Evolutionary conservation across 2,797 vertebrate genomes (phyloP), one percentile per base, ranked within the genome.

Genomic region (Rhodeus uyekii): DNA sequence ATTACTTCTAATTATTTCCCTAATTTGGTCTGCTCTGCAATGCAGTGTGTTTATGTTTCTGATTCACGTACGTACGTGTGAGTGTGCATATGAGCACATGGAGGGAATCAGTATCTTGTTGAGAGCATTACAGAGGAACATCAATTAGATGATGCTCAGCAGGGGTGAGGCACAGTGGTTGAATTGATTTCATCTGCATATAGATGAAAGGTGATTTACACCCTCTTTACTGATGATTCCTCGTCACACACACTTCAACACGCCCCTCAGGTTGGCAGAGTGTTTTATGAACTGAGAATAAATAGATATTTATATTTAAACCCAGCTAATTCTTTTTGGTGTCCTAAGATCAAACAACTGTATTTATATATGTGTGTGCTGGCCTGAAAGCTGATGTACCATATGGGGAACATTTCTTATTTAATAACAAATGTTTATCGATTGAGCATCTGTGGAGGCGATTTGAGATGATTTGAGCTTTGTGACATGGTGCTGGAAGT

Each of bases 101-200:
- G 72, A 80, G 46, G 55, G 72, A 77, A 64, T 78, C n/a, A 24
- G 22, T 29, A 48, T 42, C 74, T 64, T 48, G 34, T 76, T 27
- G 46, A 42, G 2, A 48, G 77, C 73, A 75, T 65, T 76, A 69
- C 46, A 50, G 63, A 50, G 67, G 58, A 80, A 76, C 64, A 77
- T 84, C 78, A 77, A 72, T 84, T 81, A 76, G 50, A 76, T 36
- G 76, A 42, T 76, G 83, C 53, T 46, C 64, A 36, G 72, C 53
- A 27, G 24, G 75, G 44, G 58, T 68, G 72, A 72, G 85, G 42
- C 22, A 48, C 46, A 64, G 76, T 8, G 44, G 71, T 61, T 77
- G 76, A 81, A 83, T 83, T 83, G 79, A 86, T 86, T 83, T 81
- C 68, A 83, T 86, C 82, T 86, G 85, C 85, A 83, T 83, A 83